Evolutionary conservation across 2,113 vertebrate species (phyloP).

Genomic region (Tursiops truncatus): DNA sequence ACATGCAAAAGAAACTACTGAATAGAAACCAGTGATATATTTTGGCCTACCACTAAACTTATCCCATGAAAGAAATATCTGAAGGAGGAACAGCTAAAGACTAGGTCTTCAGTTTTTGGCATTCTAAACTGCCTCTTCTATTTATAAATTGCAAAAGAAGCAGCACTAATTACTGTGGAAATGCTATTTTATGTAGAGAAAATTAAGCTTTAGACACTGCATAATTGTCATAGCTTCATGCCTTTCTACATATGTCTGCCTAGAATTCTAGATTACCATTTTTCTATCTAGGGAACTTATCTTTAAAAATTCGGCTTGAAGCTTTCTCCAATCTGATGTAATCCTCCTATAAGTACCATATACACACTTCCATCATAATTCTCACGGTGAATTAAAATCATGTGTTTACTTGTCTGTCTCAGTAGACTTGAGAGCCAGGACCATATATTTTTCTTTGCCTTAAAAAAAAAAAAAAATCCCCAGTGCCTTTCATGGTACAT

Average conservation of each 20-base stretch:
- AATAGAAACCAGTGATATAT: conserved; percentile 1
- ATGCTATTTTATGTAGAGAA: conserved; percentile 14
- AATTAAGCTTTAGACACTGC: conserved; percentile 49
- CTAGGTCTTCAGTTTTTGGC: neutral
- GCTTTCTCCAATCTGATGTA: conserved; percentile 2
- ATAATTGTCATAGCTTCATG: neutral
- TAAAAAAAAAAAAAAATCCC: neutral
- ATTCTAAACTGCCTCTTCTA: conserved; percentile 33
- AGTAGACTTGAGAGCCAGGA: neutral
- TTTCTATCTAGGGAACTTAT: neutral
- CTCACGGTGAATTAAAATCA: conserved; percentile 38
- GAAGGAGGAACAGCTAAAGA: conserved; percentile 29
- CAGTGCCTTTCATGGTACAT: neutral
- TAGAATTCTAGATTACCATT: conserved; percentile 31
- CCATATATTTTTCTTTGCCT: neutral
- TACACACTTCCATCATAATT: neutral
- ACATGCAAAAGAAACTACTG: conserved; percentile 21
- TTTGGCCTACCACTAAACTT: conserved; percentile 1
- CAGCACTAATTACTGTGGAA: neutral
- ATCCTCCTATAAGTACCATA: neutral
- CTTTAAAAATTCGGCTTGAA: conserved; percentile 41
- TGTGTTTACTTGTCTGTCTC: conserved; percentile 28
- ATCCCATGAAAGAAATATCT: neutral
- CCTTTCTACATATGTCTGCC: neutral
- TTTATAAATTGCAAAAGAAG: conserved; percentile 33